Percentiles rank a stretch among this genome's conserved stretches.
Evolutionary conservation across 2,797 vertebrate species (phyloP).

Genomic region (Galagoides demidoff): DNA sequence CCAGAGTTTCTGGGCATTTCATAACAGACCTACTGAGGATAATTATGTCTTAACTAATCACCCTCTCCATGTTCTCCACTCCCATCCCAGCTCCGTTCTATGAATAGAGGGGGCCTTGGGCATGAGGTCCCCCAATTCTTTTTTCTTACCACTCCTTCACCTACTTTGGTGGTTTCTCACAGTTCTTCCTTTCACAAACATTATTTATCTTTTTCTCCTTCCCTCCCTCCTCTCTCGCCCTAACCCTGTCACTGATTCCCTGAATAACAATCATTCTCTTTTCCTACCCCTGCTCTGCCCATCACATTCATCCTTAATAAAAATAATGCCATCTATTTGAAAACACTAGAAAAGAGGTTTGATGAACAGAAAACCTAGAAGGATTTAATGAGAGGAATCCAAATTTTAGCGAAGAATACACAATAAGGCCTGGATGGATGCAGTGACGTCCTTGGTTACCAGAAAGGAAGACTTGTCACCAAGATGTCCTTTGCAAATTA

Average conservation of each 20-base stretch:
- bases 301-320: slow-evolving; percentile 23
- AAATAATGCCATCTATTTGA: neutral
- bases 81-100: neutral
- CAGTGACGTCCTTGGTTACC: neutral
- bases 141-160: neutral
- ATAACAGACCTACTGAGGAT: neutral
- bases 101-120: neutral
- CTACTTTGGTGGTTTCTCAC: neutral
- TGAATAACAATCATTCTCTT: neutral
- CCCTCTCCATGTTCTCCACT: neutral
- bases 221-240: neutral
- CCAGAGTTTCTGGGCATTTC: slow-evolving; percentile 43
- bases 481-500: neutral
- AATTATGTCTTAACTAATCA: neutral
- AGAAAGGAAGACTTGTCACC: neutral
- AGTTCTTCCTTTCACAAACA: neutral
- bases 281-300: neutral
- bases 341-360: neutral
- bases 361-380: neutral
- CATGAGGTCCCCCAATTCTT: neutral
- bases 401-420: neutral
- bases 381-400: neutral
- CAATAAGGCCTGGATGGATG: neutral
- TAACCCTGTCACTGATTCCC: neutral
- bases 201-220: neutral